A percentile compares a stretch with the other conserved stretches of the same genome.
These are phyloP conservation scores for Pipra filicauda DNA, from an alignment of 2,113 vertebrate species.

Conservation along the genomic window DNA sequence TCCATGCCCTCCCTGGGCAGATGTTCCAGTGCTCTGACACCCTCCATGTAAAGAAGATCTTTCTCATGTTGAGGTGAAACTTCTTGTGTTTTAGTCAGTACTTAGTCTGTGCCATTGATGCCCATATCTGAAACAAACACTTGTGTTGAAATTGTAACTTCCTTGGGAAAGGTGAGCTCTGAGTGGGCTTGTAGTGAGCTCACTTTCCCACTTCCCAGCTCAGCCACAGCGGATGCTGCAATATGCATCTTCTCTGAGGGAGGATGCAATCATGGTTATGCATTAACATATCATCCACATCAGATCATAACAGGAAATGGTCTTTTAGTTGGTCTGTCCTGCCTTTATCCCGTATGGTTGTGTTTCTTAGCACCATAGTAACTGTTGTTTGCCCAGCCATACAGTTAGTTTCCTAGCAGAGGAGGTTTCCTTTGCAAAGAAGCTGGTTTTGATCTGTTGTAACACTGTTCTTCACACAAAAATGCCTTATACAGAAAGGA, in stretches of 20 bases:
- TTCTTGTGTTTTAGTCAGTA: neutral
- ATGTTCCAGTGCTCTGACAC: neutral
- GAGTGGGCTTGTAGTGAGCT: neutral
- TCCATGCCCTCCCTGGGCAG: neutral
- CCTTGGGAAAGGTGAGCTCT: neutral
- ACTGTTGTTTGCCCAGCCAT: neutral
- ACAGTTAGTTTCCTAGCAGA: neutral
- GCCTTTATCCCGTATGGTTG: neutral
- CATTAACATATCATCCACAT: neutral
- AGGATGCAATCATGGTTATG: neutral
- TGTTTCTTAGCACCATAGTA: neutral
- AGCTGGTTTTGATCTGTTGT: neutral
- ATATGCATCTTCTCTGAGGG: neutral
- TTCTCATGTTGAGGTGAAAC: neutral
- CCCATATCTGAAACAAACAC: rapidly evolving
- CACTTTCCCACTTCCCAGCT: neutral
- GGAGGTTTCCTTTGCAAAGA: neutral
- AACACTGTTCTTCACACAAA: neutral
- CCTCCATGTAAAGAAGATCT: neutral
- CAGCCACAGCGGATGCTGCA: neutral
- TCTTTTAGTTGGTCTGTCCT: neutral
- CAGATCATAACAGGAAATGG: neutral
- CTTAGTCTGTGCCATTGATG: rapidly evolving
- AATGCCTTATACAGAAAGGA: neutral
- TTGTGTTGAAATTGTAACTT: neutral